Conservation (phyloP, 1,140 invertebrate genomes). For the Leptonema lineaticorne region DNA sequence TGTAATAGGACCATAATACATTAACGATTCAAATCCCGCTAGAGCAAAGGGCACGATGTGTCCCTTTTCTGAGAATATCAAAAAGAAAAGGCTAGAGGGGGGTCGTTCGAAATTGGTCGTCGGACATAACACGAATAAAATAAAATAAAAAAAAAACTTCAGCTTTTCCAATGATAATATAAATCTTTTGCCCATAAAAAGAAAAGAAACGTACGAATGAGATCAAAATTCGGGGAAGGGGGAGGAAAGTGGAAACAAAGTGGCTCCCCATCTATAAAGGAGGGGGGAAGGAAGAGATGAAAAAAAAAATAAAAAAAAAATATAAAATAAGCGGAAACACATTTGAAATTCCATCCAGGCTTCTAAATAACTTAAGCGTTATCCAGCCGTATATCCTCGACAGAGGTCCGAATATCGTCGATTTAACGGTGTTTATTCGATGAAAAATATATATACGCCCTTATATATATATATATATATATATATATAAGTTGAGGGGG, state of each 20-base stretch:
- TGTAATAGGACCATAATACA: neutral
- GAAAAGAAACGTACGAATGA: too few relatives aligned
- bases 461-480: too few relatives aligned
- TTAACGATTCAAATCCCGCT: neutral
- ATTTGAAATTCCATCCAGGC: constrained; percentile 30
- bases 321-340: constrained; percentile 3
- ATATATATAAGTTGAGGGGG: too few relatives aligned
- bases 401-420: constrained; percentile 19
- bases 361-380: constrained; percentile 29
- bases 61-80: neutral
- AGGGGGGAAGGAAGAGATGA: neutral
- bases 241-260: too few relatives aligned
- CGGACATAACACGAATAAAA: neutral
- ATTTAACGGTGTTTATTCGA: constrained; percentile 28
- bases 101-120: neutral
- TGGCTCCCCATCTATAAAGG: too few relatives aligned
- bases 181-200: neutral
- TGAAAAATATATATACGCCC: too few relatives aligned
- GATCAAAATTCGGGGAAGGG: neutral
- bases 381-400: constrained; percentile 10
- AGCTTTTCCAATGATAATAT: neutral
- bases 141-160: neutral
- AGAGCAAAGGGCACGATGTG: too few relatives aligned
- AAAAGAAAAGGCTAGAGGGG: neutral
- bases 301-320: too few relatives aligned